Base-by-base conservation (phyloP, 2,888 invertebrate species). In the Aleiodes alternator region DNA sequence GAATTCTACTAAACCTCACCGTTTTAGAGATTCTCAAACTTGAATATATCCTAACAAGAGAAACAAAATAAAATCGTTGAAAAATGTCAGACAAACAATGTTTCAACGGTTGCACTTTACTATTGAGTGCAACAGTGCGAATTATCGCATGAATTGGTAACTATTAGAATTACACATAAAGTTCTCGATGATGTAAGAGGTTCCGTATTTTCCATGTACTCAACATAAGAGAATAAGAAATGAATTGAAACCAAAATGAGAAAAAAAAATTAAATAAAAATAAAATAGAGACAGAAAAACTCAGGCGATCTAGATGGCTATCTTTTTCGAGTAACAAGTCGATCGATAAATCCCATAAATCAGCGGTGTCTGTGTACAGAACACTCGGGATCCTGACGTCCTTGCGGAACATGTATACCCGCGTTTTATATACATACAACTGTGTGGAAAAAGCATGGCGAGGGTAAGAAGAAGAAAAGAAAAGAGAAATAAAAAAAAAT, bases 301-400 rank as follows among this genome's bases (percentile, higher is more conserved):
- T 23, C 48, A 16, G 64, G 64, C 83, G 81, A 84, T 84, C 83
- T 81, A 84, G 83, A 84, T 82, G 83, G 79, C 82, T 83, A 85
- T 85, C 85, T 83, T 80, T 23, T 78, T 76, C 81, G 79, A 74
- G 84, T 81, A 82, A 84, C 82, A 80, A 79, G 78, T 82, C 81
- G 80, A 81, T 82, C 83, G 82, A 83, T 82, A 84, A 83, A 83
- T 82, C 83, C 80, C 81, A 82, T 83, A 82, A 83, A 83, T 84
- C 82, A 83, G 78, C 79, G 76, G 79, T 80, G 83, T 80, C 80
- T 80, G 83, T 79, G 43, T 43, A 43, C 43, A 43, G 43, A 43
- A 80, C 78, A 79, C 80, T 79, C 77, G 73, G 69, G 77, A 77
- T 76, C 84, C 79, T 80, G 84, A 83, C 84, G 86, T 85, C 86